Base-by-base conservation (phyloP, 2,113 vertebrate genomes). In the Willisornis vidua region DNA sequence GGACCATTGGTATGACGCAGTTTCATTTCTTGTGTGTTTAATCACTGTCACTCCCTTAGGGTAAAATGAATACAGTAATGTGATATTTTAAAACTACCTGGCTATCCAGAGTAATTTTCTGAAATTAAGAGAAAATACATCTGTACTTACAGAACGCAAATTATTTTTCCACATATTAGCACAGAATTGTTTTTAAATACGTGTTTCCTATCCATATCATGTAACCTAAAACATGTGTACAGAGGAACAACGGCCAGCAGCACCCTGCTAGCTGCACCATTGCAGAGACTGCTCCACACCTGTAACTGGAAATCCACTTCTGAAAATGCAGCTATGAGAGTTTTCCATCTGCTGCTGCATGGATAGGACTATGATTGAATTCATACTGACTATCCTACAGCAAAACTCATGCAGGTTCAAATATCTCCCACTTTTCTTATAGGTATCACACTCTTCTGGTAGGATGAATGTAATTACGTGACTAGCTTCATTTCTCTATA, bases 1-100 rank as follows among this genome's bases (percentile, higher is more conserved):
- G 45, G 65, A 84, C 31, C 18, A 33, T 0, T 46, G 20, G 10
- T 49, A 81, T 19, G 51, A 84, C 0, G 0, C 18, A 67, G n/a
- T 35, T 85, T 39, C 14, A 14, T 14, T 93, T 96, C 22, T 88
- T 72, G 49, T 35, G 7, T 51, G 25, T 58, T 87, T 79, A 65
- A 85, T 68, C 4, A 2, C 49, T 75, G 35, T 31, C 77, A 63
- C 37, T 52, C 63, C 65, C 52, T 67, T 45, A 61, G 5, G 19
- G 31, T 68, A 77, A 78, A 84, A 79, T 10, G 3, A 84, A 84
- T 17, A 55, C 10, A 62, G 12, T 35, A 22, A 93, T 33, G 29
- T 67, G 39, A 6, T 51, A 83, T 73, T 71, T 90, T 76, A 26
- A 89, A 93, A 83, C 45, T 31, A 52, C 8, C 25, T 91, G 80